Evolutionary conservation across 2,113 vertebrate genomes (phyloP), one percentile per base, ranked within the genome.

Genomic region (Elanoides forficatus): DNA sequence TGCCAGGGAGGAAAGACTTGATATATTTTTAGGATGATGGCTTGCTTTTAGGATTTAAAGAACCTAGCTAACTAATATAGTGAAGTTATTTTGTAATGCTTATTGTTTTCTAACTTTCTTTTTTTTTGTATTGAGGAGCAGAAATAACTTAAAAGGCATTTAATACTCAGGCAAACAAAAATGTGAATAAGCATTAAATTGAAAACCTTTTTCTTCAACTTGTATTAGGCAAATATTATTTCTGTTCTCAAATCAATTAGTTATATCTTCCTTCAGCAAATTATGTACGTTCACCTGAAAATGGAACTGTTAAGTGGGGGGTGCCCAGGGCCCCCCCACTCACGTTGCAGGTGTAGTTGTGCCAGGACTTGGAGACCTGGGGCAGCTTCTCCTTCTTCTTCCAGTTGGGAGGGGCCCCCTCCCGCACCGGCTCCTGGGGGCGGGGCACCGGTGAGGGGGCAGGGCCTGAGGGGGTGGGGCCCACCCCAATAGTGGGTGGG

Each of bases 361-460:
- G 40, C 98, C 98, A 99, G 85, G 98, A 98, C 32, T 98, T 98
- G 93, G 98, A 98, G 75, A 98, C 98, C 48, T 98, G 97, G 10
- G 98, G 98, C 32, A 99, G 93, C 90, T 98, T 99, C 90, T 99
- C 98, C 82, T 99, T 99, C 96, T 98, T 98, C 89, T 98, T 99
- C 98, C 98, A 99, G 90, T 98, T 98, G 8, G 98, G 98, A 43
- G 98, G 97, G 7, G 98, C 97, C 0, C 98, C 98, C 74, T 99
- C 98, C 32, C 98, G 95, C 40, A 99, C 98, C 0, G 98, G 97
- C 47, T 98, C 98, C 98, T 99, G 87, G 38, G 30, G 27, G 34
- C 30, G 23, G 16, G 19, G 15, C 2, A 5, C 22, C 15, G 5
- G 45, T 47, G 20, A 21, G 19, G 56, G 45, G 45, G 45, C 9